These are phyloP conservation scores for Melanostoma scalare DNA, from an alignment of 2,888 invertebrate genomes.

Conservation along the genomic window DNA sequence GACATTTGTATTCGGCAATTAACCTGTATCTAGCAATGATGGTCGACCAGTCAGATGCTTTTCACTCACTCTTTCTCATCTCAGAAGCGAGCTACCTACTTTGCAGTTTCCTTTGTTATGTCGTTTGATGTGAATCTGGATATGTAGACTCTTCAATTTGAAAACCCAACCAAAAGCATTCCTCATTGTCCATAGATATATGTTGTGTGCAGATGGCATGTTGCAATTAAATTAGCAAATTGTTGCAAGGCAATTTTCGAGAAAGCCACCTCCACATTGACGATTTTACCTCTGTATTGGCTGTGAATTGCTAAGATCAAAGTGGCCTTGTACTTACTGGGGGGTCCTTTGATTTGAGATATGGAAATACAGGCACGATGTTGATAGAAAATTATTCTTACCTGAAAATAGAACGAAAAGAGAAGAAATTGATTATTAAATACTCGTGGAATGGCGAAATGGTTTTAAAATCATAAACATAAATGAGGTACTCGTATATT, in stretches of 20 bases:
- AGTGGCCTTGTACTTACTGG: conserved; percentile 14
- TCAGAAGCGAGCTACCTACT: no score
- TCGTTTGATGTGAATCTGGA: conserved; percentile 4
- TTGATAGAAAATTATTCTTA: conserved; percentile 17
- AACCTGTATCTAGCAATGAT: conserved; percentile 58
- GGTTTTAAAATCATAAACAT: no score
- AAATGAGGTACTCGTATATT: no score
- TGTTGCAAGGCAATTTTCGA: conserved; percentile 47
- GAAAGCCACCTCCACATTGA: conserved; percentile 14
- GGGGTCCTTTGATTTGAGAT: not conserved
- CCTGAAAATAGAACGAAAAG: conserved; percentile 12
- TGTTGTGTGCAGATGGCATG: conserved; percentile 47
- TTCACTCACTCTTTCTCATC: not conserved
- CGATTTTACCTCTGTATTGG: not conserved
- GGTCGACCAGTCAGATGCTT: conserved; percentile 35
- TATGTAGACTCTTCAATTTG: not conserved
- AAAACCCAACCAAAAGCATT: conserved; percentile 17
- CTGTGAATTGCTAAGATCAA: conserved; percentile 25
- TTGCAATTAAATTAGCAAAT: conserved; percentile 70
- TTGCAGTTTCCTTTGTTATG: conserved; percentile 23
- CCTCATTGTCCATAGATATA: conserved; percentile 4
- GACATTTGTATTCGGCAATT: conserved; percentile 66
- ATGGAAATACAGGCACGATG: not conserved
- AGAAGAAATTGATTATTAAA: not conserved
- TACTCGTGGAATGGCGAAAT: no score